Conservation (phyloP, 1,140 invertebrate genomes). For the Drosophila nasuta region DNA sequence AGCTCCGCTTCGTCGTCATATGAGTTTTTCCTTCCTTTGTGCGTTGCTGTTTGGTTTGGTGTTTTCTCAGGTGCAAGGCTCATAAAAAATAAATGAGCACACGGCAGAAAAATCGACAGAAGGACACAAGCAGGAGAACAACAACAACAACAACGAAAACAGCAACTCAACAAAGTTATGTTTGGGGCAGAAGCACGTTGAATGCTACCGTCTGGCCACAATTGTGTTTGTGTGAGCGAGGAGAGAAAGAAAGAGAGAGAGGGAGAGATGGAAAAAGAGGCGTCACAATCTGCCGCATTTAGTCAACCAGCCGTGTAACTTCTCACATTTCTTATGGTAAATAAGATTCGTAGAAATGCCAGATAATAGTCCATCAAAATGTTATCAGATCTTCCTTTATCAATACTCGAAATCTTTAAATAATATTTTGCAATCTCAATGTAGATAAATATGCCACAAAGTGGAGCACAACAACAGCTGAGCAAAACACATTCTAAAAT, state of each 20-base stretch:
- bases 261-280: not conserved
- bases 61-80: conserved; percentile 71
- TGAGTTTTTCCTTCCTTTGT: conserved; percentile 22
- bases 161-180: conserved; percentile 53
- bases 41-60: conserved; percentile 29
- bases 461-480: no score
- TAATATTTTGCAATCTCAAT: conserved; percentile 8
- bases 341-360: conserved; percentile 16
- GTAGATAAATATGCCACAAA: not conserved
- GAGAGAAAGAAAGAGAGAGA: not conserved
- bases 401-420: not conserved
- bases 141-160: conserved; percentile 29
- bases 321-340: conserved; percentile 54
- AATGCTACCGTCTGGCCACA: conserved; percentile 46
- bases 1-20: conserved; percentile 4
- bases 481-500: conserved; percentile 9
- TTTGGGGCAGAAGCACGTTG: conserved; percentile 27
- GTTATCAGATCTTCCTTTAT: not conserved
- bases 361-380: not conserved
- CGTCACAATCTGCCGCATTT: conserved; percentile 39
- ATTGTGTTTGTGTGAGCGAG: conserved; percentile 32
- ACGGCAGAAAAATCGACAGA: conserved; percentile 21
- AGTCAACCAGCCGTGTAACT: conserved; percentile 63
- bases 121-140: conserved; percentile 23
- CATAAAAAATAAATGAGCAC: conserved; percentile 75